Base-by-base conservation (phyloP, 2,797 vertebrate genomes). In the Heliangelus exortis region DNA sequence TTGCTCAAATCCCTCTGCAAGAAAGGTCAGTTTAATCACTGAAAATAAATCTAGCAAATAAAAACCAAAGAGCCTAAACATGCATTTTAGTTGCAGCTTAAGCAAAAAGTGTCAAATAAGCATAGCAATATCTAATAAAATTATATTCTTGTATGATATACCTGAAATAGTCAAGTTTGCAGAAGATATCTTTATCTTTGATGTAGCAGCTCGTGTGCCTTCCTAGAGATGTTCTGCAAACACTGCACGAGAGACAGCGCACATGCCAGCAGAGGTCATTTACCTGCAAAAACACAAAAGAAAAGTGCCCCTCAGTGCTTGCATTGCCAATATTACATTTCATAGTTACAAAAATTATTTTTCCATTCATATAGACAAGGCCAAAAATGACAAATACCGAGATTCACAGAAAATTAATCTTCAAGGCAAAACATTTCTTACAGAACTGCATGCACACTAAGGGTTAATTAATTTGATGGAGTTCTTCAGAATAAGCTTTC, bases 151-250 rank as follows among this genome's bases (percentile, higher is more conserved):
- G 50, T 28, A n/a, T 4, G 5, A 43, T 33, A 28, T 98, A 99
- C 99, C 99, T 98, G 97, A 99, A 99, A 97, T 99, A 99, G 98
- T 99, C 99, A 61, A 99, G 98, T 97, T 99, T 99, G 97, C 99
- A 99, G 98, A 99, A 99, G 94, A 99, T 98, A 93, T 99, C 99
- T 96, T 99, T 99, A 48, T 99, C 99, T 98, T 99, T 99, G 96
- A 99, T 99, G 92, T 99, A 99, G 87, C 99, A 99, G 96, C 99
- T 99, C 51, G 98, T 98, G 71, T 99, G 98, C 85, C 98, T 98
- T 97, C 99, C 98, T 69, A 99, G 97, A 16, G 98, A 98, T 0
- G 98, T 98, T 84, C 99, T 98, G 96, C 99, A 99, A 81, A 99
- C 99, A 21, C 98, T 99, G 97, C 99, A 99, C 3, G 98, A 99